Evolutionary conservation across 2,113 vertebrate genomes (phyloP), one percentile per base, ranked within the genome.

Genomic region (Gallinago paraguaiae): DNA sequence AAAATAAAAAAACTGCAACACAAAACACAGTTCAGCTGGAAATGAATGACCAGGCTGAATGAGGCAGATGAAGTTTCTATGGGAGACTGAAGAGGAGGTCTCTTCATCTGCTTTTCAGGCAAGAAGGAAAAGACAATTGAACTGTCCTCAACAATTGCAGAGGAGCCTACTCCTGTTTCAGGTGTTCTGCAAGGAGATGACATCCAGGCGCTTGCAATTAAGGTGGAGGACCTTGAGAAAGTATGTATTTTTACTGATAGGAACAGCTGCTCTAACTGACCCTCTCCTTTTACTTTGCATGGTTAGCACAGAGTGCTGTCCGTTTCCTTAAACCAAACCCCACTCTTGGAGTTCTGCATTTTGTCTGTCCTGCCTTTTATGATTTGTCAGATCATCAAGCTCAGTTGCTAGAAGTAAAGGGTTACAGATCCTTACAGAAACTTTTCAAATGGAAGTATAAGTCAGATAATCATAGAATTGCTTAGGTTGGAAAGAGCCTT

Each of bases 181-280:
- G 71, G 53, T 65, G 81, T 96, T 31, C 92, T 98, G 9, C 97
- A 95, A 82, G 97, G 91, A 74, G 97, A 97, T 33, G 97, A 98
- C 75, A 97, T 98, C 84, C 97, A 98, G 86, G 94, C 96, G 6
- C 95, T 98, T 88, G 97, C 97, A 75, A 97, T 98, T 89, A 97
- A 95, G 51, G 51, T 77, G 46, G 97, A 97, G 53, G 98, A 98
- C 51, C 90, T 98, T 64, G 67, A 97, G 69, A 98, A 98, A 97
- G 99, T 99, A 95, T 45, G 93, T 88, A 30, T n/a, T 50, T 70
- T n/a, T 70, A 13, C 22, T 41, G 27, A 4, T 33, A 31, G 74
- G 46, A 90, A 9, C 28, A 48, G 31, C 59, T 69, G 2, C 41
- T 14, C 59, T 82, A 39, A 19, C 31, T 39, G 64, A 35, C 13